Conservation (phyloP, 2,888 invertebrate species). For the Leucophora obtusa region DNA sequence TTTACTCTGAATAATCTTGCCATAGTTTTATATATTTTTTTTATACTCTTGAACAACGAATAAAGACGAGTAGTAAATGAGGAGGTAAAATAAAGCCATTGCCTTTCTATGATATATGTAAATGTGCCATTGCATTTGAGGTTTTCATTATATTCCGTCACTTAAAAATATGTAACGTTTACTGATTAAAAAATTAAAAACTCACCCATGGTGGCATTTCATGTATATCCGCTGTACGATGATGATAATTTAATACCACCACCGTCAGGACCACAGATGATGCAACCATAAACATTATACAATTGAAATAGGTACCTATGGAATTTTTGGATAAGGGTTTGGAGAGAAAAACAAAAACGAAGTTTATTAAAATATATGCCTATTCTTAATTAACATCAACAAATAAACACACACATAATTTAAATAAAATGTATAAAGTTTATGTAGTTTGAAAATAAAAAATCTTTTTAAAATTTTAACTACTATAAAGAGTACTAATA, state of each 20-base stretch:
- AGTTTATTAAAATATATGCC: constrained; percentile 25
- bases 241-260: constrained; percentile 97
- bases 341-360: constrained; percentile 71
- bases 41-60: no score
- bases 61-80: no score
- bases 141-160: no score
- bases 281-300: constrained; percentile 99
- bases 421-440: constrained; percentile 34
- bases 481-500: constrained; percentile 26
- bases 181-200: constrained; percentile 64
- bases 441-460: constrained; percentile 25
- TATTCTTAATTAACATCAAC: constrained; percentile 51
- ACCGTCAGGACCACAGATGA: constrained; percentile 98
- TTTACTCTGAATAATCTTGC: no score
- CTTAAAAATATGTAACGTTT: no score
- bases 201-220: constrained; percentile 98
- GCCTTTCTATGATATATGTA: no score
- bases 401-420: constrained; percentile 51
- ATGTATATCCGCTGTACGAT: constrained; percentile 97
- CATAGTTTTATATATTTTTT: no score
- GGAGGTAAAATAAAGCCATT: no score
- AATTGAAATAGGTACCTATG: constrained; percentile 98
- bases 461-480: constrained; percentile 33
- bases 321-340: constrained; percentile 33
- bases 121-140: no score